A percentile compares a stretch with the other conserved stretches of the same genome.
Conservation (phyloP, 2,113 vertebrate genomes). For the Chloropsis hardwickii region DNA sequence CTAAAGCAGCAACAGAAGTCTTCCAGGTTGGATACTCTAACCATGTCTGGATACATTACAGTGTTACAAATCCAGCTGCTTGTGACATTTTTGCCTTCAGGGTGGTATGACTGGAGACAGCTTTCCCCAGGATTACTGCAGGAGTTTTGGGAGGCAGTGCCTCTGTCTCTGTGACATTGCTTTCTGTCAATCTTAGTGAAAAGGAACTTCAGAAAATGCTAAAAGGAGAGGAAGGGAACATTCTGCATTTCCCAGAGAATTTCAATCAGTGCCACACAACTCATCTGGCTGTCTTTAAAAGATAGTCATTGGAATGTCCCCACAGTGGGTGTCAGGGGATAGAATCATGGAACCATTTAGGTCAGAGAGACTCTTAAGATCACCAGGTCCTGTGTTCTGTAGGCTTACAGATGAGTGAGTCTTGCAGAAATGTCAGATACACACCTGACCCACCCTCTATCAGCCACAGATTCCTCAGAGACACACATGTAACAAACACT, state of each 20-base stretch:
- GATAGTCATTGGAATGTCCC: background rate
- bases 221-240: background rate
- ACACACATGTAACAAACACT: background rate
- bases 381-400: accelerated
- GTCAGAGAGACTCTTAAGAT: background rate
- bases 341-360: background rate
- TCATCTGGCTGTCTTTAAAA: background rate
- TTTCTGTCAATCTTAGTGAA: background rate
- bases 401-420: background rate
- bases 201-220: background rate
- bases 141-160: background rate
- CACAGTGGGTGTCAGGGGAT: background rate
- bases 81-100: background rate
- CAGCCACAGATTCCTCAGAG: background rate
- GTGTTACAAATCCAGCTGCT: background rate
- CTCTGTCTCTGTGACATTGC: background rate
- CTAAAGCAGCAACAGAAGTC: background rate
- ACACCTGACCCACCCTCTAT: background rate
- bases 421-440: background rate
- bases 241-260: background rate
- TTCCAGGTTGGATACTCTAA: background rate
- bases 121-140: background rate
- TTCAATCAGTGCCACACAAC: background rate
- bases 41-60: accelerated
- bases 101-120: background rate